Percentiles rank a stretch among this genome's conserved stretches.
These are phyloP conservation scores for Drosophila biarmipes DNA, from an alignment of 1,140 invertebrate genomes.

Conservation along the genomic window DNA sequence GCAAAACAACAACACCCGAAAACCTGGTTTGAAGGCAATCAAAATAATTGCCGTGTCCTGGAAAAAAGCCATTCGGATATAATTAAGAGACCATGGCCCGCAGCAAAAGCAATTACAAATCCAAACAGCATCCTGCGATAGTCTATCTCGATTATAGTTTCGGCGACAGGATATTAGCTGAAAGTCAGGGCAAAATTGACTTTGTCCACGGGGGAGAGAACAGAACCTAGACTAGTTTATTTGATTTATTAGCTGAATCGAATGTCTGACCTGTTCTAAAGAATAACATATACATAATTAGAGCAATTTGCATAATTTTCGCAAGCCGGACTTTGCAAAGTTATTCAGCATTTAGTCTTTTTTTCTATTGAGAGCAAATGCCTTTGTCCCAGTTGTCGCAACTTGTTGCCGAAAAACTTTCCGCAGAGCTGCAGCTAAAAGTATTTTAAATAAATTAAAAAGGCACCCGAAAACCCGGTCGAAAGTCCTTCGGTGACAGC, in stretches of 20 bases:
- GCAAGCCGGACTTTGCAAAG: constrained; percentile 10
- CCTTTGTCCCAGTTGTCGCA: constrained; percentile 34
- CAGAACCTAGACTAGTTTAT: constrained; percentile 56
- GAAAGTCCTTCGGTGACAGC: constrained; percentile 42
- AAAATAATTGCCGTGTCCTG: constrained; percentile 62
- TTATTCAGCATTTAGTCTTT: constrained; percentile 36
- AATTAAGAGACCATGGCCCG: constrained; percentile 65
- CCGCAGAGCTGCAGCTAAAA: constrained; percentile 37
- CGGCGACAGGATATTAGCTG: constrained; percentile 77
- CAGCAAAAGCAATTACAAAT: constrained; percentile 73
- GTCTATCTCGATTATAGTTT: constrained; percentile 70
- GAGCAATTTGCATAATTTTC: constrained; percentile 46
- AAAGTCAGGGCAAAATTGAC: constrained; percentile 69
- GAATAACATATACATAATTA: constrained; percentile 31
- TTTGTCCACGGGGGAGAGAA: constrained; percentile 18
- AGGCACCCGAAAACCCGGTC: constrained; percentile 15
- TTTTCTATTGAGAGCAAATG: constrained; percentile 22
- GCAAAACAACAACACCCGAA: neutral
- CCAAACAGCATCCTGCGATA: constrained; percentile 60
- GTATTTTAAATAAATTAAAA: constrained; percentile 76
- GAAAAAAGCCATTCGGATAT: constrained; percentile 76
- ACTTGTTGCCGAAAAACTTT: constrained; percentile 47
- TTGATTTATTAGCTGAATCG: constrained; percentile 46
- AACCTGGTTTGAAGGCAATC: constrained; percentile 14
- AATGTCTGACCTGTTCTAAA: neutral